Evolutionary conservation across 2,797 vertebrate genomes (phyloP).

Genomic region (Acipenser ruthenus): DNA sequence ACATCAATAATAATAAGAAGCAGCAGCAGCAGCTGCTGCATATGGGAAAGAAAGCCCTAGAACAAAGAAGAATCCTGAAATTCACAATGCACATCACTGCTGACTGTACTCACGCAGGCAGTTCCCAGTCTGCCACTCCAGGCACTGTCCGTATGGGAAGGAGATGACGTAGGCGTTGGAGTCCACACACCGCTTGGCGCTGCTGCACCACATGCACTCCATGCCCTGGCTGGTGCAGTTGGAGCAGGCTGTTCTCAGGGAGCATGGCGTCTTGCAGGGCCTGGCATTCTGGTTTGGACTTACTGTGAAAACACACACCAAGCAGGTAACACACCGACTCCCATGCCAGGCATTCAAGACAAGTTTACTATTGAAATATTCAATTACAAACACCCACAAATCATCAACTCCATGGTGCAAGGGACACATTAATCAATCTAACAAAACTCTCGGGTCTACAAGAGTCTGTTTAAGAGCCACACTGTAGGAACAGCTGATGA

Average conservation of each 20-base stretch:
- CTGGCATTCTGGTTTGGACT: constrained; percentile 86
- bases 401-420: constrained; percentile 5
- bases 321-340: background rate
- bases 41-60: background rate
- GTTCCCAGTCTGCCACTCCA: constrained; percentile 94
- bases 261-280: constrained; percentile 86
- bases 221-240: constrained; percentile 92
- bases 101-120: constrained; percentile 78
- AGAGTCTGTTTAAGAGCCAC: no score
- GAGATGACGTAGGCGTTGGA: constrained; percentile 94
- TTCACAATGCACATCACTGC: background rate
- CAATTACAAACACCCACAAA: constrained; percentile 3
- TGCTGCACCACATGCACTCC: constrained; percentile 98
- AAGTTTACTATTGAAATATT: background rate
- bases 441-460: no score
- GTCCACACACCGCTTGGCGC: constrained; percentile 82
- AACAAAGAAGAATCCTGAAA: background rate
- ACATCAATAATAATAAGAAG: no score
- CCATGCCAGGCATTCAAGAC: background rate
- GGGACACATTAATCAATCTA: background rate
- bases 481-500: no score
- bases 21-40: no score
- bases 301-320: constrained; percentile 47
- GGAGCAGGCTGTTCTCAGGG: constrained; percentile 73
- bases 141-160: constrained; percentile 94